These are phyloP conservation scores for Salminus brasiliensis DNA, from an alignment of 2,113 vertebrate genomes.

Conservation along the genomic window DNA sequence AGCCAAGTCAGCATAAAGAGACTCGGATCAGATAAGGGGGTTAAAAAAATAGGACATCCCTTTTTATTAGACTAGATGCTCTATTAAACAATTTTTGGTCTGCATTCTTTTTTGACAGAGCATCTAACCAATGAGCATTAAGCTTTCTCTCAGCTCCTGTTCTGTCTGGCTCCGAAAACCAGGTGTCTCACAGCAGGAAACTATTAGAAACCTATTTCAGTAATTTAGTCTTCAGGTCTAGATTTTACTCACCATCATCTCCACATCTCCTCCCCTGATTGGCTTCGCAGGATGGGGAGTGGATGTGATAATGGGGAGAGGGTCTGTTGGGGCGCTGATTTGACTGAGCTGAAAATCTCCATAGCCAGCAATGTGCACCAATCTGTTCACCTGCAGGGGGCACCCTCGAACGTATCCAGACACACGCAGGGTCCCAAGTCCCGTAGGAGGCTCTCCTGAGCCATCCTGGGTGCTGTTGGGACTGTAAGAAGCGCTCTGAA, in stretches of 20 bases:
- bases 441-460: slow-evolving; percentile 57
- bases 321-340: slow-evolving; percentile 87
- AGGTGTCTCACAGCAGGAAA: too few species aligned
- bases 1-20: too few species aligned
- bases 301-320: slow-evolving; percentile 79
- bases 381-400: slow-evolving; percentile 81
- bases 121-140: too few species aligned
- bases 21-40: too few species aligned
- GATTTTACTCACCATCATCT: slow-evolving; percentile 71
- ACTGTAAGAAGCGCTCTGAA: slow-evolving; percentile 77
- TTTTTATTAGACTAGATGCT: too few species aligned
- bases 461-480: slow-evolving; percentile 62
- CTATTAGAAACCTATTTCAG: too few species aligned
- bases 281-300: slow-evolving; percentile 66
- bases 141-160: too few species aligned
- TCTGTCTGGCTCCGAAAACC: too few species aligned
- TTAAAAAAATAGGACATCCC: too few species aligned
- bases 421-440: slow-evolving; percentile 86
- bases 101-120: too few species aligned
- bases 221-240: too few species aligned
- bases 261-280: slow-evolving; percentile 73
- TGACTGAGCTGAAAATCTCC: slow-evolving; percentile 95
- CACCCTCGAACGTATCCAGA: slow-evolving; percentile 90
- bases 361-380: slow-evolving; percentile 90
- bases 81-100: too few species aligned